Evolutionary conservation across 2,888 invertebrate species (phyloP).

Genomic region (Callosobruchus maculatus): DNA sequence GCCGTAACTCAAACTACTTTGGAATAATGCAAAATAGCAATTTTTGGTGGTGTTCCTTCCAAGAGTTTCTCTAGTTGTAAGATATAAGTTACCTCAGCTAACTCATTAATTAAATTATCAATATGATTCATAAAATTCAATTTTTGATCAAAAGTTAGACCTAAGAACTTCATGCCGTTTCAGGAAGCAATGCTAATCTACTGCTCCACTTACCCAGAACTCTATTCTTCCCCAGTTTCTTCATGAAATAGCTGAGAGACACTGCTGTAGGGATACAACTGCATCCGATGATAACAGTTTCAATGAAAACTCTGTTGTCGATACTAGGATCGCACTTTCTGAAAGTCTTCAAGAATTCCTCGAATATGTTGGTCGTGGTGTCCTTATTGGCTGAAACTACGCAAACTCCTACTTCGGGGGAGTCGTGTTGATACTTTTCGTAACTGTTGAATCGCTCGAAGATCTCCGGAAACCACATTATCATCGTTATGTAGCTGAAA

Average conservation of each 20-base stretch:
- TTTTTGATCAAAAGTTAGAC: no score
- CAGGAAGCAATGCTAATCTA: neutral
- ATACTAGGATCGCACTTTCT: constrained; percentile 44
- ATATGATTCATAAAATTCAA: no score
- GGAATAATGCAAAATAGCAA: no score
- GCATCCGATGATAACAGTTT: constrained; percentile 57
- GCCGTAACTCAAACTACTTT: no score
- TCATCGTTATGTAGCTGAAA: constrained; percentile 58
- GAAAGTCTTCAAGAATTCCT: neutral
- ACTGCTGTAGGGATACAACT: constrained; percentile 58
- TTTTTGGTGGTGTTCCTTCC: no score
- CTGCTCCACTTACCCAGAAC: constrained; percentile 53
- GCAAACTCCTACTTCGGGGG: constrained; percentile 53
- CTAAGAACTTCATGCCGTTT: no score
- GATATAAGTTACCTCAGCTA: no score
- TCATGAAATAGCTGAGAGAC: constrained; percentile 56
- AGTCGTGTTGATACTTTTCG: constrained; percentile 46
- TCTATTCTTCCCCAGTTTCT: constrained; percentile 56
- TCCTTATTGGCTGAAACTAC: constrained; percentile 48
- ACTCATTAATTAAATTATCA: no score
- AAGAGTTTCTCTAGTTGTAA: no score
- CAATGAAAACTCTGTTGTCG: constrained; percentile 53
- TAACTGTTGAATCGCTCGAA: constrained; percentile 61
- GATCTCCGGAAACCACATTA: constrained; percentile 70
- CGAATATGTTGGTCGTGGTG: constrained; percentile 5